phyloP scores from a whole-genome alignment of 2,797 vertebrate genomes.

The Hippocampus kuda region DNA sequence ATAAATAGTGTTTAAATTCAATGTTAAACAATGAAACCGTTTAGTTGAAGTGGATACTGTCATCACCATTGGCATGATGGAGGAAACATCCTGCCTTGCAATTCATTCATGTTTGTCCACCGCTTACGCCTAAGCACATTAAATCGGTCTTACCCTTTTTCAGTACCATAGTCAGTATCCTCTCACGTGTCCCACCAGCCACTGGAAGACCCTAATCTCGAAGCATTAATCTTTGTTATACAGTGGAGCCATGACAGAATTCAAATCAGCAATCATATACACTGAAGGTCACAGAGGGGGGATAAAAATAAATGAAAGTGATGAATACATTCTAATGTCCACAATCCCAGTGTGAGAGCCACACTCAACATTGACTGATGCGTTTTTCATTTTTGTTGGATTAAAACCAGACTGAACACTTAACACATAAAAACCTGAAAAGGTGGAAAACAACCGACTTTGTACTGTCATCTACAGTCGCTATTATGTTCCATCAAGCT shows the following conservation, averaged over 20 bases:
- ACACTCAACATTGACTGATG: constrained; percentile 38
- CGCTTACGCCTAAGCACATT: constrained; percentile 24
- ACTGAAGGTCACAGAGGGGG: constrained; percentile 40
- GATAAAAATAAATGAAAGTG: constrained; percentile 5
- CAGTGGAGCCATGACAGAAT: constrained; percentile 35
- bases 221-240: constrained; percentile 57
- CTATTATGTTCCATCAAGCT: constrained; percentile 12
- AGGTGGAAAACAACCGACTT: neutral
- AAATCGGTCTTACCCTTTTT: constrained; percentile 30
- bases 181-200: constrained; percentile 41
- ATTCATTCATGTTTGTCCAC: constrained; percentile 31
- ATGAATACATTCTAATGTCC: constrained; percentile 39
- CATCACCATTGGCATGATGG: constrained; percentile 24
- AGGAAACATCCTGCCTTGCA: constrained; percentile 21
- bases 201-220: constrained; percentile 40
- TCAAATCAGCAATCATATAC: constrained; percentile 36
- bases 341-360: constrained; percentile 31
- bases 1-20: neutral
- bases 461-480: neutral
- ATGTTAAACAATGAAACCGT: neutral
- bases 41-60: constrained; percentile 7
- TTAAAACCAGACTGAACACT: constrained; percentile 27
- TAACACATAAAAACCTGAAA: constrained; percentile 18
- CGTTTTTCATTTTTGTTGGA: constrained; percentile 9
- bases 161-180: constrained; percentile 23